Conservation (phyloP, 1,140 invertebrate genomes). For the Nymphalis io region DNA sequence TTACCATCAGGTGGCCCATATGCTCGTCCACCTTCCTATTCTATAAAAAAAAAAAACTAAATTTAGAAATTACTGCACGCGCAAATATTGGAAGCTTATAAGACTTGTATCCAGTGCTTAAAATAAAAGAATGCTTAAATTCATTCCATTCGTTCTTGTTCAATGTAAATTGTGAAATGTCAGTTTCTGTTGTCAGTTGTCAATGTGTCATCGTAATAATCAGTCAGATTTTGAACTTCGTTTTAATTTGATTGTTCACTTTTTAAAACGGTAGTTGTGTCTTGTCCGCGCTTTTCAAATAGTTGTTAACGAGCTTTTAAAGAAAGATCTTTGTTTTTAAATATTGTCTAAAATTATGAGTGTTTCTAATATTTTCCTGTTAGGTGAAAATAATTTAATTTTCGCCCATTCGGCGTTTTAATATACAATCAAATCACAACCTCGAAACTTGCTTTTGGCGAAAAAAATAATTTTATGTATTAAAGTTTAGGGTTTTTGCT, state of each 20-base stretch:
- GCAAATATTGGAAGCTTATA: too few species aligned
- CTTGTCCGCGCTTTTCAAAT: not conserved
- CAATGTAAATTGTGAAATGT: not conserved
- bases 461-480: conserved; percentile 44
- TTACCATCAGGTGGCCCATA: too few species aligned
- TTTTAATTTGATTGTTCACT: not conserved
- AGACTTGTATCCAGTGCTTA: too few species aligned
- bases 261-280: conserved; percentile 2
- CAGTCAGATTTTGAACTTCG: conserved; percentile 15
- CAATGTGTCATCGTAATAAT: not conserved
- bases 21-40: too few species aligned
- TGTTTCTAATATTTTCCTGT: not conserved
- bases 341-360: not conserved
- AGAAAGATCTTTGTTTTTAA: not conserved
- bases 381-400: not conserved
- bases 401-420: conserved; percentile 9
- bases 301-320: not conserved
- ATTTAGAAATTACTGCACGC: too few species aligned
- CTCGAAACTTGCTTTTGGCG: conserved; percentile 3
- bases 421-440: not conserved
- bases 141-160: not conserved
- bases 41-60: too few species aligned
- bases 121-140: too few species aligned
- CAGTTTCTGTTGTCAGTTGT: not conserved
- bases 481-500: conserved; percentile 31